Evolutionary conservation across 2,797 vertebrate species (phyloP).

Genomic region (Mus minutoides): DNA sequence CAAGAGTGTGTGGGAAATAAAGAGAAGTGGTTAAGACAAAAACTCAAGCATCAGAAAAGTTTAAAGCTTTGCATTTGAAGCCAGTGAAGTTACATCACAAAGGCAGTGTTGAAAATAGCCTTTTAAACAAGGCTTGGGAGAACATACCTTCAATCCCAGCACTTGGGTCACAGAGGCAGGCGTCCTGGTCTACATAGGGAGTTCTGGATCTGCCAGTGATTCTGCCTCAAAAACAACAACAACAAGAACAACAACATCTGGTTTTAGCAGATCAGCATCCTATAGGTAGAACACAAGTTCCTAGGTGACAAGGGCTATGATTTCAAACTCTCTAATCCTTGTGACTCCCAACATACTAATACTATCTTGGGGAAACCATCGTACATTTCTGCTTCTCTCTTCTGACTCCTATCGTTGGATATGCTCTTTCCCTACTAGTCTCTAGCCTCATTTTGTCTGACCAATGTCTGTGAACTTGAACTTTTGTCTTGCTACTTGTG

Average conservation of each 20-base stretch:
- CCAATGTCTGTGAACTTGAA: neutral
- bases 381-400: neutral
- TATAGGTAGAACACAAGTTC: neutral
- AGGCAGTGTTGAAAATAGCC: neutral
- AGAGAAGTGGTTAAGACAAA: neutral
- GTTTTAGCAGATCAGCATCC: neutral
- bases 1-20: neutral
- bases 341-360: neutral
- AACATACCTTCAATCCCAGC: neutral
- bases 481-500: too few relatives aligned
- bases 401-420: neutral
- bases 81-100: neutral
- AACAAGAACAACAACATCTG: neutral
- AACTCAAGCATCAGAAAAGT: neutral
- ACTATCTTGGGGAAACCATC: neutral
- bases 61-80: conserved; percentile 5
- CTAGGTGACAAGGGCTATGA: neutral
- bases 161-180: neutral
- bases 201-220: neutral
- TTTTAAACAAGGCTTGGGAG: neutral
- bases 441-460: neutral
- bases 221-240: neutral
- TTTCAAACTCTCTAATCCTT: neutral
- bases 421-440: neutral
- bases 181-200: neutral